phyloP scores from a whole-genome alignment of 2,888 invertebrate species.

The Pachymerium ferrugineum region DNA sequence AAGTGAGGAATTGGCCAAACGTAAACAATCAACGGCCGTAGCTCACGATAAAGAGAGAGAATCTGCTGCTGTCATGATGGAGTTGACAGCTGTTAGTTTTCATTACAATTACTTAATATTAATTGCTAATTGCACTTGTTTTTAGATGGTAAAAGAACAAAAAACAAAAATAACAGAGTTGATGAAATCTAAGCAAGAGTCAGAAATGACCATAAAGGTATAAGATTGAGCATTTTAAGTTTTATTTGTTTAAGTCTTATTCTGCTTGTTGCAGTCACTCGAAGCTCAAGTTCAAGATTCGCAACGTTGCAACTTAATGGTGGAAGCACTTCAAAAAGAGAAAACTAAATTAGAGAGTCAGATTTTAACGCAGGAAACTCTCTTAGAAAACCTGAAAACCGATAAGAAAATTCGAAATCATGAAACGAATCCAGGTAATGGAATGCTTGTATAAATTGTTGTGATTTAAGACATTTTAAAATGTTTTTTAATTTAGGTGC shows the following conservation, averaged over 20 bases:
- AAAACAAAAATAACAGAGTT: conserved; percentile 19
- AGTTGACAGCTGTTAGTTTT: conserved; percentile 28
- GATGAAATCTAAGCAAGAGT: conserved; percentile 23
- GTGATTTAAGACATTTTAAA: background rate
- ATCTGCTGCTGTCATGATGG: conserved; percentile 31
- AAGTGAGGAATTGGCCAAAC: conserved; percentile 28
- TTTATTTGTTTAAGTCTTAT: background rate
- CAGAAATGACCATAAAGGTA: conserved; percentile 29
- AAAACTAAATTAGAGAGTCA: conserved; percentile 29
- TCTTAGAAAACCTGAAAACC: conserved; percentile 28
- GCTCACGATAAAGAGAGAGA: conserved; percentile 30
- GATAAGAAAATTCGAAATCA: conserved; percentile 24
- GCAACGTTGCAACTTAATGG: conserved; percentile 1
- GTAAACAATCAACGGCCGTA: background rate
- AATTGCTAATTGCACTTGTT: background rate
- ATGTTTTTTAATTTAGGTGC: background rate
- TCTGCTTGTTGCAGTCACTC: conserved; percentile 10
- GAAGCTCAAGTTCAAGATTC: conserved; percentile 29
- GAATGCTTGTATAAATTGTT: too few species aligned
- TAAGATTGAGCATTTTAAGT: background rate
- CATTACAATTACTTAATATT: background rate
- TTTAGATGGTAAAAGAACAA: conserved; percentile 29
- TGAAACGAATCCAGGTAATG: background rate
- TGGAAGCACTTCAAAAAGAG: conserved; percentile 10
- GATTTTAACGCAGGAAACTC: conserved; percentile 20